Base-by-base conservation (phyloP, 92 coral and sea anemone genomes). In the Zoanthus gigantus region DNA sequence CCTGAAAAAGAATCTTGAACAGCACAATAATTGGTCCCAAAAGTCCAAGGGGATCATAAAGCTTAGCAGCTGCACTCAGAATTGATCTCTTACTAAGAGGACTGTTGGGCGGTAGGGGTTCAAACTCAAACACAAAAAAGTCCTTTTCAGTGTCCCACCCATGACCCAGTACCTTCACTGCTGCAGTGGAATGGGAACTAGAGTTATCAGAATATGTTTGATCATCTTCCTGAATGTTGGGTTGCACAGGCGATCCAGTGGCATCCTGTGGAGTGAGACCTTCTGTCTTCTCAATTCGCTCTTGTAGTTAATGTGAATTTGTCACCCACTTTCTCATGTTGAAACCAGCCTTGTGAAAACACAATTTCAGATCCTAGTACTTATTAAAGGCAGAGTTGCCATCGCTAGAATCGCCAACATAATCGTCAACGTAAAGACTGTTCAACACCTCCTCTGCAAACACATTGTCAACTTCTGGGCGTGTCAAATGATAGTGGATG, bases 41-140 rank as follows among this genome's bases (percentile, higher is more conserved):
- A 53, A 90, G 66, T 54, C 93, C 92, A 81, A 90, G 13, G 61
- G 92, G 92, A 76, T 90, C 92, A 77, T 83, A 93, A 32, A 93
- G 74, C 44, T 79, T 86, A 18, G 85, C 89, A 30, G 91, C 54
- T 13, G 84, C 83, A 8, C 89, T 86, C 8, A 89, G 88, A 46
- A 89, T 84, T n/a, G 31, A 69, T 77, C 81, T 54, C 76, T 68
- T 84, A 50, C 72, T 76, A 11, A 66, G 32, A 11, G 83, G 76
- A 14, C 5, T 4, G 8, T 47, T 5, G 10, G 12, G 10, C 9
- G 63, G 63, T 89, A 23, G 23, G 23, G 23, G 23, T 23, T 78
- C 57, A 23, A 23, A 23, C 23, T 23, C 23, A 23, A 68, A 61
- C 17, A 46, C 12, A 65, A 83, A 12, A 32, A 72, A 50, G 32